Percentiles rank a stretch among this genome's conserved stretches.
Evolutionary conservation across 2,113 vertebrate species (phyloP).

Genomic region (Phainopepla nitens): DNA sequence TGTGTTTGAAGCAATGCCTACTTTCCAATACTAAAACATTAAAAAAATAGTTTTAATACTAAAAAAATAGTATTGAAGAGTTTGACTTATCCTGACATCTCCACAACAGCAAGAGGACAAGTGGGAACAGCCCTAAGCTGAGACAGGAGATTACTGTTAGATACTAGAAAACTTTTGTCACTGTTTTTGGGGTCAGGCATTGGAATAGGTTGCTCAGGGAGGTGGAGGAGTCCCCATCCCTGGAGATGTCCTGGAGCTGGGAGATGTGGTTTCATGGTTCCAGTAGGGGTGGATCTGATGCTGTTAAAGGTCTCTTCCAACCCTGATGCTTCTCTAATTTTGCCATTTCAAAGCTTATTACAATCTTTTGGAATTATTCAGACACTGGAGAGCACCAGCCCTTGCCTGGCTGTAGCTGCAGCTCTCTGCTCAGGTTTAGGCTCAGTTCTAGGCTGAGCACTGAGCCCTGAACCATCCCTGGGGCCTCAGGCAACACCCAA

Average conservation of each 20-base stretch:
- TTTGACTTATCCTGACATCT: not conserved
- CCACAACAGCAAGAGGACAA: not conserved
- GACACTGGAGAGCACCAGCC: accelerated
- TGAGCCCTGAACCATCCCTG: not conserved
- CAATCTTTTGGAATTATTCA: not conserved
- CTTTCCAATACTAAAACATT: not conserved
- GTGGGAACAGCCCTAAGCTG: not conserved
- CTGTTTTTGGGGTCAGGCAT: not conserved
- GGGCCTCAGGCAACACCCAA: not conserved
- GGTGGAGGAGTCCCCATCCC: not conserved
- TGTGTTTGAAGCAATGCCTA: not conserved
- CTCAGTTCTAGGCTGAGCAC: not conserved
- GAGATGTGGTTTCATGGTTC: not conserved
- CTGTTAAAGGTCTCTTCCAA: not conserved
- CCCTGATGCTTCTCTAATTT: not conserved
- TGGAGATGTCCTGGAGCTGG: not conserved
- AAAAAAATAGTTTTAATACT: too few relatives aligned
- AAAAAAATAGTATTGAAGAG: not conserved
- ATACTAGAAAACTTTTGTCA: accelerated
- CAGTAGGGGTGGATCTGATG: not conserved
- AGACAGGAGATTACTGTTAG: not conserved
- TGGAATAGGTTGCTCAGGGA: not conserved
- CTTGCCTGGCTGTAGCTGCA: not conserved
- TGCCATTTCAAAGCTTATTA: not conserved
- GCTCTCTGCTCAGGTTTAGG: not conserved